These are phyloP conservation scores for Rhaphigaster nebulosa DNA, from an alignment of 2,888 invertebrate species.

Conservation along the genomic window DNA sequence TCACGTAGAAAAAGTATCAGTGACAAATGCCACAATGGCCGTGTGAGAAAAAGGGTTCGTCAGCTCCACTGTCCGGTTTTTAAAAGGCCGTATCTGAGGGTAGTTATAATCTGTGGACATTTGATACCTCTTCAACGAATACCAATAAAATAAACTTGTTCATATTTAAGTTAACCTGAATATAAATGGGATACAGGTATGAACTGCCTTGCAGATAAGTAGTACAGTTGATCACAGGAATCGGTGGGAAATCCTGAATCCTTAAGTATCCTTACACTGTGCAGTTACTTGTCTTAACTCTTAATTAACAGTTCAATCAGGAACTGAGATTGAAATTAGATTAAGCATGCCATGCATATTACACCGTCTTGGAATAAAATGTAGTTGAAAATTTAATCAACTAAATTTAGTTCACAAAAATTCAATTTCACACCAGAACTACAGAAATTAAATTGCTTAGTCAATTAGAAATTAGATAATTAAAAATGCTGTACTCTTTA, in stretches of 20 bases:
- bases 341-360: background rate
- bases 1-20: slow-evolving; percentile 23
- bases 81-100: background rate
- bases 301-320: background rate
- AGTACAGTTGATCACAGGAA: no score
- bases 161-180: background rate
- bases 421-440: no score
- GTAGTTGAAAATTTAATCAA: no score
- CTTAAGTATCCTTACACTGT: no score
- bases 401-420: no score
- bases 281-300: background rate
- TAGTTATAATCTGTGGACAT: background rate
- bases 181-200: no score
- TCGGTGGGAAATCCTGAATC: no score
- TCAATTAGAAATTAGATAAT: no score
- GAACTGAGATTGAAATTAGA: background rate
- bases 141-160: background rate
- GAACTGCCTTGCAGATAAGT: no score
- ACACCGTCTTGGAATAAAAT: background rate
- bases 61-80: background rate
- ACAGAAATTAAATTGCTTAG: no score
- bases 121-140: background rate
- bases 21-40: slow-evolving; percentile 34
- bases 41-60: slow-evolving; percentile 18
- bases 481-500: no score